Evolutionary conservation across 2,888 invertebrate genomes (phyloP), one percentile per base, ranked within the genome.

Genomic region (Melanchra persicariae): DNA sequence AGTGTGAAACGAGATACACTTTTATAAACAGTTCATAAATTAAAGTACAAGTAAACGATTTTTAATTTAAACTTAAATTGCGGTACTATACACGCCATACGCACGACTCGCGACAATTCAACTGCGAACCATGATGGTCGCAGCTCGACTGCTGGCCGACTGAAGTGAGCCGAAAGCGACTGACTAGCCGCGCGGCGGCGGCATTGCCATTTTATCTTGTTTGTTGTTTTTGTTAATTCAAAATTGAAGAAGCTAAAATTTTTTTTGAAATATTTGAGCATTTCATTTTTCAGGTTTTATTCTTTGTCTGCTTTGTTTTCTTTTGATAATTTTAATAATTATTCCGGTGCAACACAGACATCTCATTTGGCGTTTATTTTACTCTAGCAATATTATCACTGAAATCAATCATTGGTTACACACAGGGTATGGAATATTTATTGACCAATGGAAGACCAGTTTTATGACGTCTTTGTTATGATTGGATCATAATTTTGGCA

Each of bases 81-180:
- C 89, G 90, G 85, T 89, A 88, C 82, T 87, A 74, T 84, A 84
- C 80, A 89, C 88, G 89, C 87, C 85, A 88, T 87, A 89, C 87
- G 87, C 87, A 85, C 87, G 78, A 83, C 80, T 81, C 91, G 86
- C 90, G 86, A 87, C 88, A 77, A 88, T 81, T 93, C 90, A 95
- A 93, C 95, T 94, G 87, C 93, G 92, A 91, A 90, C 94, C 95
- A 95, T 94, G 93, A 87, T 91, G 94, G 90, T 93, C 93, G 93
- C 93, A 93, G 92, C 85, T 88, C 88, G 90, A 95, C 95, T 94
- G 91, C 72, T 55, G 84, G 66, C 70, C 74, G 83, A 86, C 84
- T 88, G 92, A 91, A 92, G 91, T 91, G 85, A 90, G 93, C 85
- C 87, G 86, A 87, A 89, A 90, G 90, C 89, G 85, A 67, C 51